Evolutionary conservation across 2,113 vertebrate species (phyloP), one percentile per base, ranked within the genome.

Genomic region (Pseudorasbora parva): DNA sequence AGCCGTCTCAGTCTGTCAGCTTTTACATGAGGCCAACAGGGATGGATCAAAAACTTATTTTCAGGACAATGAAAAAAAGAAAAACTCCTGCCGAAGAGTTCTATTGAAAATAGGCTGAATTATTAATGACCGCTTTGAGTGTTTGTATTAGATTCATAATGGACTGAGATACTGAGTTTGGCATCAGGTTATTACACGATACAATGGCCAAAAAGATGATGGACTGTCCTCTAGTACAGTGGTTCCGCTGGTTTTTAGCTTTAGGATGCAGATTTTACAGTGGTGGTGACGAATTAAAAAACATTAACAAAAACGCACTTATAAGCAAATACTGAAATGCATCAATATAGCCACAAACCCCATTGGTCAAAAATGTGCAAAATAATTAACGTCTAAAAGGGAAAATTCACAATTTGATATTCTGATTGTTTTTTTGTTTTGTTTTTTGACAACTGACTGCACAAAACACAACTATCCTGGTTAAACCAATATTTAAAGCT

Each of bases 151-250:
- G 74, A 19, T 68, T 78, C 82, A 86, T 80, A 88, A 76, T 82
- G 89, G 84, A 84, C 37, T 72, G 68, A 56, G 87, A 92, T 90
- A 88, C 87, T 87, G 87, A 89, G 88, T 89, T 84, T 85, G 89
- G 87, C 77, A 77, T 74, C 73, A 82, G 47, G 81, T 79, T 64
- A 49, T 62, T 49, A 45, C n/a, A 78, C 12, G 23, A 62, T 47
- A 27, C 41, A 59, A 43, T 78, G 54, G 54, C 3, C 17, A 12
- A 78, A 15, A 59, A 17, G 21, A 79, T 23, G 10, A 64, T 10
- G 57, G 37, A 47, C 41, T 47, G 77, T 8, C 23, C 59, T 49
- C 25, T 66, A 21, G 3, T 64, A 59, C 7, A 78, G 37, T 60
- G 37, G 11, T 15, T 17, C n/a, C 60, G 41, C 51, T 59, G n/a